These are phyloP conservation scores for Scylla paramamosain DNA, from an alignment of 1,140 invertebrate genomes.

Conservation along the genomic window DNA sequence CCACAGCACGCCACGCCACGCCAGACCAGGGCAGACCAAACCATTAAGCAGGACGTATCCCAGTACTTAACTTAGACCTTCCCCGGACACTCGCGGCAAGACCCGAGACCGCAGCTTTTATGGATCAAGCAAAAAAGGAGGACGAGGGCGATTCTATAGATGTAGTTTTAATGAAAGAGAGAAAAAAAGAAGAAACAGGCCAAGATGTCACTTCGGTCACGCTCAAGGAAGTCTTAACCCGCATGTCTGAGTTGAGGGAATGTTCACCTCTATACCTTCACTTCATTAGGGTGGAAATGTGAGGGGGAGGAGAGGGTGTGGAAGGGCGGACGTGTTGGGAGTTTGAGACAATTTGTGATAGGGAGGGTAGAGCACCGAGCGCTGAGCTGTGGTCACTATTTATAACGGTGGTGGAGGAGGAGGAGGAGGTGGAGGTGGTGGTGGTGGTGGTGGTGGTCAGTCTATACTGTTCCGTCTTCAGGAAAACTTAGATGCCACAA, in stretches of 20 bases:
- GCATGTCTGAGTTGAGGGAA: too few relatives aligned
- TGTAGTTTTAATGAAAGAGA: slow-evolving; percentile 74
- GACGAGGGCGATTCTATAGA: slow-evolving; percentile 62
- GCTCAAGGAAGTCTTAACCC: slow-evolving; percentile 24
- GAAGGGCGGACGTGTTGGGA: neutral
- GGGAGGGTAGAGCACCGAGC: slow-evolving; percentile 56
- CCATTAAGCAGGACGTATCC: too few relatives aligned
- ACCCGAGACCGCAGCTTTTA: slow-evolving; percentile 60
- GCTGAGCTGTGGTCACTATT: slow-evolving; percentile 67
- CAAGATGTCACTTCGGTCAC: slow-evolving; percentile 64
- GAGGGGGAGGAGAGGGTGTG: neutral
- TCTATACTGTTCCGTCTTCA: too few relatives aligned
- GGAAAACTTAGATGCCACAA: too few relatives aligned
- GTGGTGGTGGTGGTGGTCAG: too few relatives aligned
- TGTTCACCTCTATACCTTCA: neutral
- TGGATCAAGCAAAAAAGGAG: slow-evolving; percentile 53
- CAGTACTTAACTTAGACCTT: too few relatives aligned
- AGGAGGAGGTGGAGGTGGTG: neutral
- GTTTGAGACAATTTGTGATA: slow-evolving; percentile 71
- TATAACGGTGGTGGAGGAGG: neutral
- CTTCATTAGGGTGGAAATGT: slow-evolving; percentile 41
- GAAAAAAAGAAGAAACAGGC: slow-evolving; percentile 57
- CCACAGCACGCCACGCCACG: too few relatives aligned
- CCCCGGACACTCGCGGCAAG: too few relatives aligned
- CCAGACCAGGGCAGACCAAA: too few relatives aligned